Evolutionary conservation across 2,888 invertebrate species (phyloP).

Genomic region (Ophion costatus): DNA sequence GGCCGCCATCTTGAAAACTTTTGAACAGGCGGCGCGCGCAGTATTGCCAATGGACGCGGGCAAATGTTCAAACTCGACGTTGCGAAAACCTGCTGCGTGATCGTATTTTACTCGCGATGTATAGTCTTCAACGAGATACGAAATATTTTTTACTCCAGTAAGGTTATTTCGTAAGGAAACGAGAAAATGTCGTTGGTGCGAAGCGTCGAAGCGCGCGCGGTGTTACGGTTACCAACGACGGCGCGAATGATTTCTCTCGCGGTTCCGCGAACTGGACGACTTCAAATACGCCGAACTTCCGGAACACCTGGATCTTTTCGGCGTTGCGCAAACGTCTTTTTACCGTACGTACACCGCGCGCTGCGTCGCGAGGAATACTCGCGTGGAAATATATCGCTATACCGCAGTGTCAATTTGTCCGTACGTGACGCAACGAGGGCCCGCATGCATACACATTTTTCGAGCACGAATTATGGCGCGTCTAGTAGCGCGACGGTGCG

Average conservation of each 20-base stretch:
- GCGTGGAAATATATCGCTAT: neutral
- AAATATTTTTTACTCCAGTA: too few species aligned
- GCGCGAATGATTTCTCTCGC: neutral
- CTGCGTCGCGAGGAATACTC: neutral
- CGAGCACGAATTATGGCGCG: neutral
- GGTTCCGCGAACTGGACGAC: slow-evolving; percentile 21
- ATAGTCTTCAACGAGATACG: too few species aligned
- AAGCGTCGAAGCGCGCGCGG: too few species aligned
- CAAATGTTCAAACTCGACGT: too few species aligned
- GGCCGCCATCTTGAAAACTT: neutral
- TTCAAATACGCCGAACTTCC: slow-evolving; percentile 58
- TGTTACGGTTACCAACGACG: neutral
- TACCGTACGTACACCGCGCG: neutral
- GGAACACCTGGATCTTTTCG: slow-evolving; percentile 61
- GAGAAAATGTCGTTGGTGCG: neutral
- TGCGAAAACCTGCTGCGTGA: too few species aligned
- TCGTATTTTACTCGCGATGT: too few species aligned
- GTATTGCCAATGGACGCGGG: too few species aligned
- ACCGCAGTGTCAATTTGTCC: neutral
- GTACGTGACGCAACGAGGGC: neutral
- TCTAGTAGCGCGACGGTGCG: slow-evolving; percentile 1
- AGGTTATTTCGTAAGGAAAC: neutral
- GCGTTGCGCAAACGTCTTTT: neutral
- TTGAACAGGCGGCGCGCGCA: neutral
- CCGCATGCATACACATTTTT: neutral